Base-by-base conservation (phyloP, 2,888 invertebrate genomes). In the Patella ulyssiponensis region DNA sequence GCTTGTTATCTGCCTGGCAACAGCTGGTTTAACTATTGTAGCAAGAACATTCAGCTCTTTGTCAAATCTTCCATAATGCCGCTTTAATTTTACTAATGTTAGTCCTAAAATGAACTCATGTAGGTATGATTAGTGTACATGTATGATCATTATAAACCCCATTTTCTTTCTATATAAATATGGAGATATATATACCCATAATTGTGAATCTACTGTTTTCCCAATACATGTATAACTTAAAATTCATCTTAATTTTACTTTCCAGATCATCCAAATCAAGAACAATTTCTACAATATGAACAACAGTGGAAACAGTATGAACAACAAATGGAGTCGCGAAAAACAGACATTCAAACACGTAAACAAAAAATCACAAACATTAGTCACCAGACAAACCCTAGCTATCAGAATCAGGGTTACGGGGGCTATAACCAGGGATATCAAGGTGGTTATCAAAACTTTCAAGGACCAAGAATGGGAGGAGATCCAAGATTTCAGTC, bases 241-340 rank as follows among this genome's bases (percentile, higher is more conserved):
- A 44, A 44, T 44, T 44, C 44, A 44, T 7, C 9, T 44, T 44
- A 14, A n/a, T 14, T 54, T 33, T 74, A 75, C 44, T 44, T 77
- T 84, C 23, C 83, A 91, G 91, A 96, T 91, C 97, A 97, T 93
- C 97, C 97, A 0, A 97, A 97, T 91, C 96, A 95, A 91, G 94
- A 91, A 11, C 91, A 91, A 82, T 92, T 88, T 83, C 82, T 86
- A 9, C 95, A 92, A 87, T 97, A 97, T 92, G 96, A 97, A 92
- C 94, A 95, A 75, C 96, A 96, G 91, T 97, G 97, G 94, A 96
- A 96, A 88, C 94, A 95, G 58, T 97, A 91, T 80, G 91, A 91
- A 79, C 82, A 85, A 74, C 90, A 91, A 81, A 91, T 91, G 91
- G 90, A 89, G 44, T 82, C 83, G 11, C 87, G 89, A 76, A 86